Base-by-base conservation (phyloP, 2,888 invertebrate species). In the Dolichopus griseipennis region DNA sequence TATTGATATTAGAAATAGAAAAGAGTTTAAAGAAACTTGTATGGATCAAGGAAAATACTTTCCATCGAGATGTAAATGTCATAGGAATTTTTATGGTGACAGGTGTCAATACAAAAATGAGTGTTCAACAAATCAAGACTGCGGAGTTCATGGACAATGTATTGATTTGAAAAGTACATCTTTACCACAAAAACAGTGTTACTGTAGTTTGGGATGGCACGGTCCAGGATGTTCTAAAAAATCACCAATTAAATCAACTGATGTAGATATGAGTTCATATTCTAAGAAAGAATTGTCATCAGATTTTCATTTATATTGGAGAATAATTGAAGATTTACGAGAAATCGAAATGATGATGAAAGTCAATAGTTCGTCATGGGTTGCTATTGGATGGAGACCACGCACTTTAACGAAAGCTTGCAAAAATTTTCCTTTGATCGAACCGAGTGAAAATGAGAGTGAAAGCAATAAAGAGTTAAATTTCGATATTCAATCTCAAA, bases 371-470 rank as follows among this genome's bases (percentile, higher is more conserved):
- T 90, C 91, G 0, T 91, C 93, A 18, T 97, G 94, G 83, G 90
- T 89, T 5, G 87, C 90, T 9, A 74, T 97, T 8, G 97, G 97
- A n/a, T 97, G 97, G 96, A 85, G 96, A 68, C 95, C 97, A 0
- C 85, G 83, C 62, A 85, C 86, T 12, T 76, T 92, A 68, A 91
- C 89, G 0, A 87, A 90, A 22, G 84, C 86, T 67, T 94, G 94
- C 77, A 90, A 90, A 75, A 90, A 92, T 74, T 92, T 92, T 78
- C 94, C 94, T 0, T 83, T 88, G 0, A 84, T 90, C 41, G 82
- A 81, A 12, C 85, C 84, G 64, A 78, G 75, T 52, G 76, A 76
- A 1, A 78, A 76, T 68, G 70, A 75, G 63, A 76, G 73, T 0
- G 78, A 77, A 10, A 27, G 5, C 27, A 27, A 4, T 2, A 27